Evolutionary conservation across 2,888 invertebrate species (phyloP), one percentile per base, ranked within the genome.

Genomic region (Caenorhabditis sp.): DNA sequence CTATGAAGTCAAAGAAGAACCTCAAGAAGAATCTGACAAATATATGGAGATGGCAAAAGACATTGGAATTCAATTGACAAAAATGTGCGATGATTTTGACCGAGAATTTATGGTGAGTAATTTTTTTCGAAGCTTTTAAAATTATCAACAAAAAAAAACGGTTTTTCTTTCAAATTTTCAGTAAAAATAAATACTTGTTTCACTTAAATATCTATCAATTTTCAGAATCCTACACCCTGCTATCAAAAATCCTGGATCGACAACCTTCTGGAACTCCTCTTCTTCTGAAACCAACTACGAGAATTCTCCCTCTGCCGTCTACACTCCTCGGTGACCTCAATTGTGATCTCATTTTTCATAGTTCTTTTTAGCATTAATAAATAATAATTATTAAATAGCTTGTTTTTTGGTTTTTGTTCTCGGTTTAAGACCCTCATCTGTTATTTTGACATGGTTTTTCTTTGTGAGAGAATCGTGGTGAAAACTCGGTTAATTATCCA

Each of bases 41-140:
- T 31, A 31, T 43, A 17, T 43, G 43, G 3, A 43, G 12, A 43
- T 62, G 21, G 70, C 50, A 20, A 7, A 54, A 50, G 56, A 59
- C 0, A 70, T 70, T 59, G 70, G 63, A 62, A 27, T 38, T 49
- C 50, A 61, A 17, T 49, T 70, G 26, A 53, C 66, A 8, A 49
- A 43, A 7, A 58, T 70, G 56, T 66, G 70, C 66, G 70, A 70
- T 52, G 70, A 66, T 26, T 70, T 70, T 60, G 70, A 70, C 21
- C 58, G 59, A 7, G 56, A 70, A 43, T 58, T 67, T 60, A 67
- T 70, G 64, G 43, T 43, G 43, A 43, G 43, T 43, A 10, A 43
- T n/a, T n/a, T n/a, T n/a, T n/a, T n/a, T n/a, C n/a, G n/a, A n/a
- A n/a, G n/a, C 12, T 3, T 43, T 43, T 43, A 43, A 43, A 3